phyloP scores from a whole-genome alignment of 2,888 invertebrate genomes.

The Sylvicola cinctus region DNA sequence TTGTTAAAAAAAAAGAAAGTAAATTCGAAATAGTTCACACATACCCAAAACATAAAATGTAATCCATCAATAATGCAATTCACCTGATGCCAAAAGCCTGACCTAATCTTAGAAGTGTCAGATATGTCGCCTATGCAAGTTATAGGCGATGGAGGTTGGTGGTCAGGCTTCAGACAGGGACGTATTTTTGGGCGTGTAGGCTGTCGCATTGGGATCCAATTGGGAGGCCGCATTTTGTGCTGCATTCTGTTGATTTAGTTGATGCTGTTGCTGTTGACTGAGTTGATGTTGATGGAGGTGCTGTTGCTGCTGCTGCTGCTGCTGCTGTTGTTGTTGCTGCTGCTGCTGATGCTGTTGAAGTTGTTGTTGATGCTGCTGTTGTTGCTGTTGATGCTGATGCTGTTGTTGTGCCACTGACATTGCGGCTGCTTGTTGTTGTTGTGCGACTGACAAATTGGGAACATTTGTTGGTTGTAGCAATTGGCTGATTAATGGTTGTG shows the following conservation, averaged over 20 bases:
- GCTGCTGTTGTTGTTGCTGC: conserved; percentile 8
- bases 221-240: conserved; percentile 17
- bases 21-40: no score
- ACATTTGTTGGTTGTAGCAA: conserved; percentile 4
- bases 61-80: no score
- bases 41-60: no score
- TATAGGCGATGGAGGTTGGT: no score
- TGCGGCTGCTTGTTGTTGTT: conserved; percentile 7
- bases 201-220: conserved; percentile 79
- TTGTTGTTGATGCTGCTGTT: conserved; percentile 7
- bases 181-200: conserved; percentile 68
- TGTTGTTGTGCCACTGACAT: no score
- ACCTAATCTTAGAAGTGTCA: no score
- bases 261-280: neutral
- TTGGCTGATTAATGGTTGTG: conserved; percentile 5
- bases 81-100: no score
- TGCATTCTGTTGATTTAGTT: neutral
- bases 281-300: conserved; percentile 1
- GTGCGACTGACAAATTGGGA: conserved; percentile 8
- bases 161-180: no score
- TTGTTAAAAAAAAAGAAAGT: no score
- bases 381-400: conserved; percentile 9
- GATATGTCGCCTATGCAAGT: no score
- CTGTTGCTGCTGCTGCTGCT: conserved; percentile 7
- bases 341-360: conserved; percentile 3